phyloP scores from a whole-genome alignment of 2,797 vertebrate species.

The Danio kyathit region DNA sequence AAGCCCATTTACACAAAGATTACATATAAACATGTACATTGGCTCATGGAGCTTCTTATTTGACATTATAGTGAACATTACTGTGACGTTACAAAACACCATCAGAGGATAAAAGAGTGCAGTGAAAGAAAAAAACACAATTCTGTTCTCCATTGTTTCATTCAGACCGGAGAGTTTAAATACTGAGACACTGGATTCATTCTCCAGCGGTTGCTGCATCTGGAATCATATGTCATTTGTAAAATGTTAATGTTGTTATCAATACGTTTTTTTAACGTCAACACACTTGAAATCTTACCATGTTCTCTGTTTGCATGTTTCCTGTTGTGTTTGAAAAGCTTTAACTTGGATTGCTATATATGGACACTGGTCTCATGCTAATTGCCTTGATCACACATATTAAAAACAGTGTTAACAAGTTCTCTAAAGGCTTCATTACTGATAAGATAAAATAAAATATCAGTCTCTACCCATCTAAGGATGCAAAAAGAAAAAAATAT shows the following conservation, averaged over 20 bases:
- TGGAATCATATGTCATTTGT: conserved; percentile 4
- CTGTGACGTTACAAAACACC: conserved; percentile 46
- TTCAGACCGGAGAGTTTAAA: conserved; percentile 65
- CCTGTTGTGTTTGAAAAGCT: not conserved
- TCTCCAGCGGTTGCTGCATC: not conserved
- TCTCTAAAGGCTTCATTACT: conserved; percentile 14
- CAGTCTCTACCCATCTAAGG: too few relatives aligned
- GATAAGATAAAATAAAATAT: too few relatives aligned
- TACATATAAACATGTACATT: conserved; percentile 62
- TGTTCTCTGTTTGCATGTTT: not conserved
- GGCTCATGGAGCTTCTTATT: conserved; percentile 59
- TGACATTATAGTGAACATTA: conserved; percentile 38
- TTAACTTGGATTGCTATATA: not conserved
- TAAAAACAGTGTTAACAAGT: conserved; percentile 7
- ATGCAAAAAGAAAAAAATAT: too few relatives aligned
- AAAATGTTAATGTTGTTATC: not conserved
- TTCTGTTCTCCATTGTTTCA: conserved; percentile 52
- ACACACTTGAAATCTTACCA: conserved; percentile 12
- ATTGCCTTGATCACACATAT: not conserved
- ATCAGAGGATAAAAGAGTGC: conserved; percentile 47
- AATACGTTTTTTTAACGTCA: not conserved
- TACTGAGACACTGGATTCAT: conserved; percentile 2
- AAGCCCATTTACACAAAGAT: conserved; percentile 57
- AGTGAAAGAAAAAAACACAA: conserved; percentile 47
- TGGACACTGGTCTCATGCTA: not conserved